Base-by-base conservation (phyloP, 2,113 vertebrate genomes). In the Aphelocoma coerulescens region DNA sequence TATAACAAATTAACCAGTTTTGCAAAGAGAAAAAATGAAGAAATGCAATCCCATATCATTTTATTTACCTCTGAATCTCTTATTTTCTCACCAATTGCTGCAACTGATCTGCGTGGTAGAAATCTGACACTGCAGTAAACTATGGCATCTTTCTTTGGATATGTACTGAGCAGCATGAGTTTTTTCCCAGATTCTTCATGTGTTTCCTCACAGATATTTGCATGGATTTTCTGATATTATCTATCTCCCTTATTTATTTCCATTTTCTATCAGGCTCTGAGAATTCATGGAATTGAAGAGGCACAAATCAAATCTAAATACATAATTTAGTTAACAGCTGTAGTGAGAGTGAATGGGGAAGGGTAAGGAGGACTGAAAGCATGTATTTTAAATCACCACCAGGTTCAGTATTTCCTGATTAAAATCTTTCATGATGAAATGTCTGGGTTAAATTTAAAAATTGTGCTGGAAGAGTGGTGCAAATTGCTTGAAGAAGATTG, bases 1-100 rank as follows among this genome's bases (percentile, higher is more conserved):
- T 33, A 22, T 48, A 68, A 48, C 24, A 67, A 96, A 90, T 94
- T 39, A 97, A 95, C 13, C 41, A 59, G 62, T 95, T 57, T 97
- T 63, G 55, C 11, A 85, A 46, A 65, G 41, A 52, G 22, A n/a
- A 80, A 80, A 81, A 93, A 76, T 75, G 37, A 91, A 91, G 58
- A 94, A 86, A 49, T 77, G 10, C 20, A 65, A 80, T 79, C 21
- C 46, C 37, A 28, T 91, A 30, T 76, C 86, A 51, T 62, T 55
- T 65, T 86, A 71, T 52, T 82, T 18, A 22, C 16, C 11, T 80
- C 44, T 61, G 28, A 63, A 83, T 89, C 54, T 39, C 49, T 89
- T 95, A 51, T 95, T 95, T 91, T 44, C 68, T 88, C 43, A 67
- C 71, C 88, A 67, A 26, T 93, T 20, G 17, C 9, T 88, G 21